Conservation (phyloP, 2,113 vertebrate genomes). For the Pagrus major region DNA sequence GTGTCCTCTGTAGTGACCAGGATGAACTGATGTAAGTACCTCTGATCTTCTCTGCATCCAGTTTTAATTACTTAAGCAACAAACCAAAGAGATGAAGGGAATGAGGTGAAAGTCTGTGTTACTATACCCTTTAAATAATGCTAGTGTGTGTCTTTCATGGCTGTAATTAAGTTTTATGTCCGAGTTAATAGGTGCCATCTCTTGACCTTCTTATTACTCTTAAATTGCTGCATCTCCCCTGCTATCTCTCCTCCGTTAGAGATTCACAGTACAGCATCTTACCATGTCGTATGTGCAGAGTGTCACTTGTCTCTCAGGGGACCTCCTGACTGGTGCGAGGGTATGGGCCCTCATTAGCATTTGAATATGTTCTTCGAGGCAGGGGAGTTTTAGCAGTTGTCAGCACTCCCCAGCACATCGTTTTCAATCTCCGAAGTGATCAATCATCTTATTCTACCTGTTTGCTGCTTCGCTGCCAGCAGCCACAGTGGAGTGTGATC, state of each 20-base stretch:
- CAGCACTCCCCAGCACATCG: conserved; percentile 74
- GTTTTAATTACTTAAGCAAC: conserved; percentile 21
- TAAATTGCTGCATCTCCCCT: conserved; percentile 17
- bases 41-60: conserved; percentile 30
- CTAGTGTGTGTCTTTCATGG: conserved; percentile 3
- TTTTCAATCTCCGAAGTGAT: conserved; percentile 76
- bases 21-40: conserved; percentile 77
- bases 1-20: conserved; percentile 55
- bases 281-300: conserved; percentile 57
- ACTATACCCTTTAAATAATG: conserved; percentile 18
- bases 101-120: conserved; percentile 9
- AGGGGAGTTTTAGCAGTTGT: conserved; percentile 72
- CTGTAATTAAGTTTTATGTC: conserved; percentile 49
- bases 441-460: conserved; percentile 73
- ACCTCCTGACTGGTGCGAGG: conserved; percentile 47
- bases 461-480: conserved; percentile 66
- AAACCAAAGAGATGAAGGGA: neutral
- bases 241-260: conserved; percentile 14
- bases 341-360: conserved; percentile 63
- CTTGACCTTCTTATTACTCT: conserved; percentile 39
- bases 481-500: conserved; percentile 48
- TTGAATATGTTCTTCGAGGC: conserved; percentile 62
- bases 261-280: conserved; percentile 50
- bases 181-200: conserved; percentile 32
- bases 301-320: conserved; percentile 67